Base-by-base conservation (phyloP, 1,140 invertebrate species). In the Melitaea cinxia region DNA sequence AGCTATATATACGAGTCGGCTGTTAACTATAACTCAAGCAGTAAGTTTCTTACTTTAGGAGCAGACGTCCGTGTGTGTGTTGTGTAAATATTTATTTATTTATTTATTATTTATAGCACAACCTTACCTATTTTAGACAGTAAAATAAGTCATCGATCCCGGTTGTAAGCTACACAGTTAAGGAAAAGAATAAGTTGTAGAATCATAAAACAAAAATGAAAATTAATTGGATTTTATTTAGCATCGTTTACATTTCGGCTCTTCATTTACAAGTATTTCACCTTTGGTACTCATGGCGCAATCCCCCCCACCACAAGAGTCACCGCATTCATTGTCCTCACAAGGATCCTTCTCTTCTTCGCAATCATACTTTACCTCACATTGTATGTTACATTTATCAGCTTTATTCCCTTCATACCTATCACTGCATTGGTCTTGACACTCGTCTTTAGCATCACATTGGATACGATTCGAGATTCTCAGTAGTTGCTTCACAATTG, bases 381-480 rank as follows among this genome's bases (percentile, higher is more conserved):
- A 77, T 14, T 42, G 33, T 1, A 65, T 10, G 19, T 61, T 35
- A 39, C 75, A 77, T 12, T 58, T 68, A 0, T 10, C 15, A 7
- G 54, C 52, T 17, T 69, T 67, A 0, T 21, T 57, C 3, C 65
- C 60, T 5, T n/a, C 47, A n/a, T 35, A 72, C 58, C 67, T 70
- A 7, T 50, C 58, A 6, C 6, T 49, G 21, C 81, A 81, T 42
- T 68, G 39, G 21, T 81, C 60, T 14, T 68, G 21, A 21, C 81
- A 83, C 39, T 81, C 69, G 15, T 80, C 57, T 54, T 59, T 72
- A 0, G 73, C 73, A 9, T 71, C 68, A 39, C 80, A 80, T 53
- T 59, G 55, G 17, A 82, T 30, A 15, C 60, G 60, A 21, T 77
- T 77, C 0, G 78, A 77, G 7, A 77, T 75, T 2, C 73, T 61